These are phyloP conservation scores for Zaprionus bogoriensis DNA, from an alignment of 2,888 invertebrate species.

Conservation along the genomic window DNA sequence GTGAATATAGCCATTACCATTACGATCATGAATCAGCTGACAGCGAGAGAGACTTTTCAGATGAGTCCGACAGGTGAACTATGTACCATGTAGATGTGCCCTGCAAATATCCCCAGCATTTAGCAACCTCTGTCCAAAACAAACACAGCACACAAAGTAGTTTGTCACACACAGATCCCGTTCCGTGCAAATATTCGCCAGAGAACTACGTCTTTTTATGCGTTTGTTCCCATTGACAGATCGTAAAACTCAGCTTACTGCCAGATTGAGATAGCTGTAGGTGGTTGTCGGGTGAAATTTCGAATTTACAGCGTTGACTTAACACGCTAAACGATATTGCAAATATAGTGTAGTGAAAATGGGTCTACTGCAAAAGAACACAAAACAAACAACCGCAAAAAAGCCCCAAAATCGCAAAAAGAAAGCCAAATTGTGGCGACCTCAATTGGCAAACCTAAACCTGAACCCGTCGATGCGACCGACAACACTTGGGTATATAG, in stretches of 20 bases:
- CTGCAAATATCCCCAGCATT: slow-evolving; percentile 11
- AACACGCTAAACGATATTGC: slow-evolving; percentile 57
- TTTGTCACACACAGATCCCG: slow-evolving; percentile 12
- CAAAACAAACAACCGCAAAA: slow-evolving; percentile 21
- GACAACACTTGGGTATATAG: background rate
- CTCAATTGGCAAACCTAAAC: slow-evolving; percentile 47
- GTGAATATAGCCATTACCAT: background rate
- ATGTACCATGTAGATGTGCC: background rate
- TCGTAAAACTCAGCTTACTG: slow-evolving; percentile 42
- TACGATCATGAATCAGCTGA: background rate
- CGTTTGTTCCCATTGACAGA: slow-evolving; percentile 23
- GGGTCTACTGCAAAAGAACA: slow-evolving; percentile 23
- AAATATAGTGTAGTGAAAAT: slow-evolving; percentile 49
- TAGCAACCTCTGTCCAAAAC: slow-evolving; percentile 13
- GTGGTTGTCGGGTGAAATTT: slow-evolving; percentile 58
- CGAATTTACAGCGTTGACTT: slow-evolving; percentile 26
- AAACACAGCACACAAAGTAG: slow-evolving; percentile 5
- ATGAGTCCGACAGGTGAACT: slow-evolving; percentile 28
- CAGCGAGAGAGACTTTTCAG: background rate
- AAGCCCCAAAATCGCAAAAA: slow-evolving; percentile 41
- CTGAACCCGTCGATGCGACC: slow-evolving; percentile 17
- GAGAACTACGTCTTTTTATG: slow-evolving; percentile 9
- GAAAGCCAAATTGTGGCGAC: slow-evolving; percentile 63
- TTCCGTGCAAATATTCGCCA: slow-evolving; percentile 31
- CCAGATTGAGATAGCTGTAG: slow-evolving; percentile 27